These are phyloP conservation scores for Hypselothyrea guttata DNA, from an alignment of 2,888 invertebrate genomes.

Conservation along the genomic window DNA sequence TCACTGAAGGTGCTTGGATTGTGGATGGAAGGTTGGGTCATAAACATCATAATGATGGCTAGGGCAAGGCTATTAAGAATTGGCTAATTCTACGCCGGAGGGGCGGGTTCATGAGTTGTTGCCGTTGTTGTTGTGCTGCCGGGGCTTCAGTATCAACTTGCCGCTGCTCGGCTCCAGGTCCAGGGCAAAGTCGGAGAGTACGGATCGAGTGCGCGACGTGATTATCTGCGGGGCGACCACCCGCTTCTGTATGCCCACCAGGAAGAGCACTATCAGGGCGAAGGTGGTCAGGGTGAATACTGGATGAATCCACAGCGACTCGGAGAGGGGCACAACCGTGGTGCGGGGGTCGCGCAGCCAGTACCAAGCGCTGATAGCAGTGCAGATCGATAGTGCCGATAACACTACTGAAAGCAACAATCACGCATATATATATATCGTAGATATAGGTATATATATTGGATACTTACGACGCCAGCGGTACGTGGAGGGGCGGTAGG, in stretches of 20 bases:
- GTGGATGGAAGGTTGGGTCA: conserved; percentile 32
- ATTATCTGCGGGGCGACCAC: conserved; percentile 98
- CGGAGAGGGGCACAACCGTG: conserved; percentile 93
- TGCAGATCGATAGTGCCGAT: conserved; percentile 92
- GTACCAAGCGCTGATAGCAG: conserved; percentile 96
- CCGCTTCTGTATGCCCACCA: conserved; percentile 96
- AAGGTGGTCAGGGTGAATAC: conserved; percentile 95
- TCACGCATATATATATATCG: neutral
- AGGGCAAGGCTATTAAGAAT: conserved; percentile 26
- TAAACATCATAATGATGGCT: conserved; percentile 17
- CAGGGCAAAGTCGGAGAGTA: conserved; percentile 98
- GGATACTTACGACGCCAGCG: conserved; percentile 95
- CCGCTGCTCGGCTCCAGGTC: conserved; percentile 86
- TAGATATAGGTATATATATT: neutral
- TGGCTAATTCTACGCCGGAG: conserved; percentile 29
- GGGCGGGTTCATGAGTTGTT: conserved; percentile 57
- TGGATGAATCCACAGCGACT: conserved; percentile 96
- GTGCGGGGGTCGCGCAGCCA: conserved; percentile 98
- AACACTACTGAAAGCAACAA: conserved; percentile 87
- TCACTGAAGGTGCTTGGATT: conserved; percentile 39
- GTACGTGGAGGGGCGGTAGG: conserved; percentile 95
- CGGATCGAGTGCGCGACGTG: conserved; percentile 93
- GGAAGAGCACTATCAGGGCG: conserved; percentile 91
- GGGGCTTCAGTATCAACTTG: conserved; percentile 95
- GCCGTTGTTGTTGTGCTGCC: conserved; percentile 84